Conservation (phyloP, 2,113 vertebrate genomes). For the Charadrius vociferus region DNA sequence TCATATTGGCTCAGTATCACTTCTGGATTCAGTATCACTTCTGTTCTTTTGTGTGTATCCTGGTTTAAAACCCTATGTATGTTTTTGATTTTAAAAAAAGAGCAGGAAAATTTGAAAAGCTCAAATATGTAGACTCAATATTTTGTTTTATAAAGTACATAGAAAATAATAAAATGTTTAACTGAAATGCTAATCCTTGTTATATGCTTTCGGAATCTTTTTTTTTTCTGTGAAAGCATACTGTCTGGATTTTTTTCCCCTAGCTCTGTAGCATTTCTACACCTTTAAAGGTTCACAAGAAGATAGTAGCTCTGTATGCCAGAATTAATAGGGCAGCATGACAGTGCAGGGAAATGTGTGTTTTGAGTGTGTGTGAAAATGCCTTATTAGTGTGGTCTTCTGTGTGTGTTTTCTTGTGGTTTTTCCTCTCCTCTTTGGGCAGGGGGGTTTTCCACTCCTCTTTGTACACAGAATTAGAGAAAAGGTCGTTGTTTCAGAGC, state of each 20-base stretch:
- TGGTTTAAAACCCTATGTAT: background rate
- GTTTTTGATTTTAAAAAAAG: background rate
- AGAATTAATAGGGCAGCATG: background rate
- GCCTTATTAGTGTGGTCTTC: background rate
- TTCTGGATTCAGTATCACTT: background rate
- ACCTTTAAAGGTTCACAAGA: background rate
- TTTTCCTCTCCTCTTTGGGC: background rate
- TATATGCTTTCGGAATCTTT: background rate
- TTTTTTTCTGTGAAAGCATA: background rate
- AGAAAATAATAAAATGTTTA: background rate
- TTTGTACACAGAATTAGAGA: background rate
- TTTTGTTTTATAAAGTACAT: background rate
- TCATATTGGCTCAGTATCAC: background rate
- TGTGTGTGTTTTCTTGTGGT: background rate
- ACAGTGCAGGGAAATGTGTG: background rate
- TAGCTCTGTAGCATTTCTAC: background rate
- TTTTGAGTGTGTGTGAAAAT: background rate
- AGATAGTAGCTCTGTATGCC: background rate
- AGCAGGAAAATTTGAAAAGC: accelerated
- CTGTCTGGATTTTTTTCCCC: background rate
- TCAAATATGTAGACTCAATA: background rate
- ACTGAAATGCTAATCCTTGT: background rate
- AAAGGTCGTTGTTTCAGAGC: background rate
- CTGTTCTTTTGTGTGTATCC: background rate
- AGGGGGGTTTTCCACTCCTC: background rate